A percentile compares a stretch with the other conserved stretches of the same genome.
phyloP scores from a whole-genome alignment of 1,140 invertebrate species.

The Drosophila nebulosa region DNA sequence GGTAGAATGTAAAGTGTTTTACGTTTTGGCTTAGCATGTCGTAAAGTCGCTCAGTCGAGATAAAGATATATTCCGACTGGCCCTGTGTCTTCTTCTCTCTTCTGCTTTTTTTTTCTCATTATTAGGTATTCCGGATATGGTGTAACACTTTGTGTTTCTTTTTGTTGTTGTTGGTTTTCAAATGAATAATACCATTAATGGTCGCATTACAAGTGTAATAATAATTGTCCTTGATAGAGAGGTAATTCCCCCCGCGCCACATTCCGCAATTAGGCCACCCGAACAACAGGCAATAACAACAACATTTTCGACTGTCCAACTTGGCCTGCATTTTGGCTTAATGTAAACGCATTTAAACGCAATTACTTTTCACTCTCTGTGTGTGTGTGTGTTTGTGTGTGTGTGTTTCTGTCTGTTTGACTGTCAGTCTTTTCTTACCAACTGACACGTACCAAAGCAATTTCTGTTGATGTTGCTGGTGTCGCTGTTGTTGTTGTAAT shows the following conservation, averaged over 20 bases:
- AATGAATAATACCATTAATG: constrained; percentile 69
- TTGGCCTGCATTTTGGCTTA: constrained; percentile 40
- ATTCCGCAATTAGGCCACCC: constrained; percentile 34
- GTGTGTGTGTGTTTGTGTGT: constrained; percentile 31
- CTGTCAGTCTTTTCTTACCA: constrained; percentile 39
- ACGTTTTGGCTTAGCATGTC: constrained; percentile 65
- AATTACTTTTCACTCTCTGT: constrained; percentile 68
- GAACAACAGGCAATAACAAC: not conserved
- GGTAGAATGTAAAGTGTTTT: constrained; percentile 51
- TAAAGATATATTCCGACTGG: constrained; percentile 35
- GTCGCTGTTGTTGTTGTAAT: constrained; percentile 35
- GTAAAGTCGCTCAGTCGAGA: constrained; percentile 56
- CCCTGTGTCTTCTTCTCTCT: not conserved
- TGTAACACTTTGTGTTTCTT: constrained; percentile 12
- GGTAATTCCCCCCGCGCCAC: constrained; percentile 1
- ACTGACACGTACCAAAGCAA: constrained; percentile 71
- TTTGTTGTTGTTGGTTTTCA: constrained; percentile 2
- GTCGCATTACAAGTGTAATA: constrained; percentile 73
- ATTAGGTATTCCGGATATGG: not conserved
- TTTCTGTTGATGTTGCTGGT: too few species aligned
- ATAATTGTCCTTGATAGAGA: constrained; percentile 74
- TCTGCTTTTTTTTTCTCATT: not conserved
- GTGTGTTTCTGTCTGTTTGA: constrained; percentile 21
- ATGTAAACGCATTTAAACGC: constrained; percentile 77
- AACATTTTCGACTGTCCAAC: constrained; percentile 32